phyloP scores from a whole-genome alignment of 2,113 vertebrate species.

The Hemibagrus wyckioides region DNA sequence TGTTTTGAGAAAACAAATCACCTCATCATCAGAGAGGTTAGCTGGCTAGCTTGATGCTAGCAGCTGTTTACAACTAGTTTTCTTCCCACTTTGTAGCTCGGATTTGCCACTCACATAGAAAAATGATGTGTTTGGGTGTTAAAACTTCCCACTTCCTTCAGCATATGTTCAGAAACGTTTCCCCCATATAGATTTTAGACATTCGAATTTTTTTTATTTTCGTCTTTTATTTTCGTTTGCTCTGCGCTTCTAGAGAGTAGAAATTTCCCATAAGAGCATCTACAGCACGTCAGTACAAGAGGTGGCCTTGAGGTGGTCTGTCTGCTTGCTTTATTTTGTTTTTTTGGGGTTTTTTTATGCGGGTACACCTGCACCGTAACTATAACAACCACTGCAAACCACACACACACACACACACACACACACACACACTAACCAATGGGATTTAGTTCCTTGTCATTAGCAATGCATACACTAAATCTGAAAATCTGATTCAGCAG shows the following conservation, averaged over 20 bases:
- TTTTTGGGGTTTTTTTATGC: too few relatives aligned
- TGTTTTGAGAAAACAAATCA: neutral
- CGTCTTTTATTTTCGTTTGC: neutral
- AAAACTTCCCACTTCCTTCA: neutral
- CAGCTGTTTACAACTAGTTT: neutral
- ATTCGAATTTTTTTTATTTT: too few relatives aligned
- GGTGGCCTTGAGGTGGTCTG: neutral
- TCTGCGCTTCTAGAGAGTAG: neutral
- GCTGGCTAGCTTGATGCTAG: neutral
- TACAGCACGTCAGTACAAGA: conserved; percentile 4
- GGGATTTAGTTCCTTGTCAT: neutral
- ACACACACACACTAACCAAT: neutral
- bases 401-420: neutral
- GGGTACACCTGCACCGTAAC: conserved; percentile 5
- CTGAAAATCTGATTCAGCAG: neutral
- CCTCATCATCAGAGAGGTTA: neutral
- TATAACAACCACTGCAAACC: conserved; percentile 5
- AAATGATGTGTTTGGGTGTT: neutral
- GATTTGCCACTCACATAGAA: neutral
- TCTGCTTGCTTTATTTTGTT: conserved; percentile 2
- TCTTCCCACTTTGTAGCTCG: neutral
- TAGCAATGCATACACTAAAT: neutral
- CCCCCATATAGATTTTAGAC: neutral
- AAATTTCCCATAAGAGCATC: neutral
- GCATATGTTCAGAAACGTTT: neutral